Evolutionary conservation across 2,113 vertebrate species (phyloP).

Genomic region (Aix galericulata): DNA sequence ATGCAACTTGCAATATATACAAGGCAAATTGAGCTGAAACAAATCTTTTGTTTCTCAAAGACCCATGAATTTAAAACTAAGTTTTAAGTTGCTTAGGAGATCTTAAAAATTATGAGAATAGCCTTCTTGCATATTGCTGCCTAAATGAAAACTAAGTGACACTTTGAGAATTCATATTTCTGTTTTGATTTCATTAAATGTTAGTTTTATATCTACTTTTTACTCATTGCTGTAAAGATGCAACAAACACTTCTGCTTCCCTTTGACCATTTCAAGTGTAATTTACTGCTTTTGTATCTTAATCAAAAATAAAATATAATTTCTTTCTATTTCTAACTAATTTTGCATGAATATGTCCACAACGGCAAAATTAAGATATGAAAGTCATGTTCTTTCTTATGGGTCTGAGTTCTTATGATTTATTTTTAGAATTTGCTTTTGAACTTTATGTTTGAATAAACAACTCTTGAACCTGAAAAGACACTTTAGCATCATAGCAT

Average conservation of each 20-base stretch:
- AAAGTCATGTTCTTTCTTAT: neutral
- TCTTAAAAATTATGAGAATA: neutral
- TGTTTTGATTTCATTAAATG: neutral
- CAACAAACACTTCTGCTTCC: neutral
- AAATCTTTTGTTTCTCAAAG: neutral
- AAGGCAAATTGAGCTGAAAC: neutral
- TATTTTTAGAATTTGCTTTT: neutral
- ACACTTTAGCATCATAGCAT: neutral
- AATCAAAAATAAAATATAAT: neutral
- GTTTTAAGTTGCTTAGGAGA: neutral
- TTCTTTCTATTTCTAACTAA: neutral
- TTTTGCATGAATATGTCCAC: neutral
- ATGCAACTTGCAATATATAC: neutral
- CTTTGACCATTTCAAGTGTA: neutral
- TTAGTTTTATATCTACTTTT: neutral
- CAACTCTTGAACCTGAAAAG: neutral
- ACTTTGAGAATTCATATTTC: neutral
- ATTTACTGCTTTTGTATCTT: neutral
- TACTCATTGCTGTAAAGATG: neutral
- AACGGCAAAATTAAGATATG: neutral
- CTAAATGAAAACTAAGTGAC: neutral
- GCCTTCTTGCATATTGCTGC: neutral
- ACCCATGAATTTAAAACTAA: neutral
- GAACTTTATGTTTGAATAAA: neutral
- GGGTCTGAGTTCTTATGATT: neutral